Conservation (phyloP, 1,140 invertebrate species). For the Drosophila ogumai region DNA sequence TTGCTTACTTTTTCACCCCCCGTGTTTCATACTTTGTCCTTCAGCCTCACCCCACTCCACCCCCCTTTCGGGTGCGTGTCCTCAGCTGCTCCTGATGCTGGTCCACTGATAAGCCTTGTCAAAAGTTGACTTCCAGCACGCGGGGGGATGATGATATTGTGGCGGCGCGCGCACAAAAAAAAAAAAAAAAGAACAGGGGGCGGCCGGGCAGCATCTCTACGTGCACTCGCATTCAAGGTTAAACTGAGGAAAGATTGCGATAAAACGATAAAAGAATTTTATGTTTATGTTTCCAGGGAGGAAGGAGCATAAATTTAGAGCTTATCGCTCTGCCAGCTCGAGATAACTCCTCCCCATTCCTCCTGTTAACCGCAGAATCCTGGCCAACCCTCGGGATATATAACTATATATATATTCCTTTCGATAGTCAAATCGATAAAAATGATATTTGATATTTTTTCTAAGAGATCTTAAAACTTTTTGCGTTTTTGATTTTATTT, state of each 20-base stretch:
- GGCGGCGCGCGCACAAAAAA: conserved; percentile 10
- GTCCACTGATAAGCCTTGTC: conserved; percentile 60
- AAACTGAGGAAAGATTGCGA: conserved; percentile 69
- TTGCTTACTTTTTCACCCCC: conserved; percentile 27
- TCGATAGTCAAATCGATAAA: conserved; percentile 22
- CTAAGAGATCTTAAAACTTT: neutral
- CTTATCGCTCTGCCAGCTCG: conserved; percentile 52
- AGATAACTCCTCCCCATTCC: conserved; percentile 20
- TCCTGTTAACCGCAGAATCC: conserved; percentile 18
- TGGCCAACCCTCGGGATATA: conserved; percentile 5
- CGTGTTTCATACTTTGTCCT: conserved; percentile 8
- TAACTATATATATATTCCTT: no score
- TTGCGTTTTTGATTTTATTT: neutral
- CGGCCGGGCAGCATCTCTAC: conserved; percentile 22
- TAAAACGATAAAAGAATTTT: conserved; percentile 49
- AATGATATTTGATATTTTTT: conserved; percentile 25
- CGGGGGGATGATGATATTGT: conserved; percentile 15
- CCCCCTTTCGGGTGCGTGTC: conserved; percentile 32
- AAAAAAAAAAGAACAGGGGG: conserved; percentile 1
- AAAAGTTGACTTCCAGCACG: conserved; percentile 53
- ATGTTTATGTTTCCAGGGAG: conserved; percentile 35
- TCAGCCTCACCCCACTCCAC: neutral
- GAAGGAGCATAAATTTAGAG: conserved; percentile 37
- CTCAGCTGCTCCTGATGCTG: conserved; percentile 50
- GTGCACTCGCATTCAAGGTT: conserved; percentile 79